A percentile compares a stretch with the other conserved stretches of the same genome.
These are phyloP conservation scores for Percopsis transmontana DNA, from an alignment of 2,113 vertebrate genomes.

Conservation along the genomic window DNA sequence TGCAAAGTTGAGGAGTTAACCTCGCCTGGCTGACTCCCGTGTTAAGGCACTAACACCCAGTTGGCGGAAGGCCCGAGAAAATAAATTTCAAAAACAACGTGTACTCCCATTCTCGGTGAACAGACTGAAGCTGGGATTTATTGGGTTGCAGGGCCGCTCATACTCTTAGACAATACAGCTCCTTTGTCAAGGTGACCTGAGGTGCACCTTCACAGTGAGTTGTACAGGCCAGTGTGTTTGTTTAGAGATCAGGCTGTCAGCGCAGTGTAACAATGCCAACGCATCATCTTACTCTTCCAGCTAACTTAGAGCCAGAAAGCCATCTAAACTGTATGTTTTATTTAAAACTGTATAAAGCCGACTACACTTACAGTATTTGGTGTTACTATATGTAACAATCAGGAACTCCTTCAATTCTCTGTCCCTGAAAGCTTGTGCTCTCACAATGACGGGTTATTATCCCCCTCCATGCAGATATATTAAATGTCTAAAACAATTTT, in stretches of 20 bases:
- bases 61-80: constrained; percentile 49
- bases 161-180: constrained; percentile 62
- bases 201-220: constrained; percentile 39
- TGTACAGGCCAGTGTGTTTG: constrained; percentile 50
- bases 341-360: too few species aligned
- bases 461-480: not conserved
- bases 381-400: too few species aligned
- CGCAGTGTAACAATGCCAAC: not conserved
- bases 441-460: not conserved
- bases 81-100: constrained; percentile 39
- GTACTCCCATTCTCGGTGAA: constrained; percentile 48
- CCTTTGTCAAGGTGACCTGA: constrained; percentile 75
- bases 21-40: constrained; percentile 31
- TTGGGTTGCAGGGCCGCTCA: constrained; percentile 47
- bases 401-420: not conserved
- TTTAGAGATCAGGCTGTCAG: constrained; percentile 43
- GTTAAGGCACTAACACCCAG: constrained; percentile 62
- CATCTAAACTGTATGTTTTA: not conserved
- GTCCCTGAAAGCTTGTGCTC: not conserved
- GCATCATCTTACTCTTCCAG: constrained; percentile 3
- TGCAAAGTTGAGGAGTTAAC: constrained; percentile 57
- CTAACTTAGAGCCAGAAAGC: constrained; percentile 1
- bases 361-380: too few species aligned
- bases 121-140: constrained; percentile 39
- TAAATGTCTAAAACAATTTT: not conserved